Evolutionary conservation across 2,888 invertebrate species (phyloP), one percentile per base, ranked within the genome.

Genomic region (Xanthia togata): DNA sequence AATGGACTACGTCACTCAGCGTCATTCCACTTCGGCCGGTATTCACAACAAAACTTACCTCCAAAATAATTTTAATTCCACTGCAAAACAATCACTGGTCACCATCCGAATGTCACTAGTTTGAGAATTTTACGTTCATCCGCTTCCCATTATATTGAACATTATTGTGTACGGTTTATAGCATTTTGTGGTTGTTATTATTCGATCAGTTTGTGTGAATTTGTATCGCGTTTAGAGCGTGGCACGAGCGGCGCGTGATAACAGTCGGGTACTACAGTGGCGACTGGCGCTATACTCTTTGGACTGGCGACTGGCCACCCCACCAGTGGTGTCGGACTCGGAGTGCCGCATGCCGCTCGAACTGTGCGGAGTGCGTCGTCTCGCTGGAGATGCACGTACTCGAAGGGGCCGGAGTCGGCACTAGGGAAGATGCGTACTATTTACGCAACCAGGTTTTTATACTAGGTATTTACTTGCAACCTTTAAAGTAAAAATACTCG

Each of bases 1-100:
- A 90, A 89, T 89, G 73, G 62, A 83, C 79, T 76, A 79, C 74
- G 81, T 83, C 76, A 88, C 84, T 70, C 73, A 81, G 81, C 87
- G 84, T 88, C 89, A 90, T 88, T 88, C 85, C 83, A 88, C 73
- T 76, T 77, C 79, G 77, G 80, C 83, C 82, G 88, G 81, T 85
- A 89, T 87, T 87, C 86, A 90, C 87, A 90, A 90, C 90, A 91
- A 75, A 91, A 92, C 91, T 92, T 87, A 92, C 91, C 90, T 89
- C 87, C 85, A 84, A 90, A 90, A 90, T 86, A 81, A 84, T 87
- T 84, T 82, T 81, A 78, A 81, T 82, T 87, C 73, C 77, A 83
- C 80, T 62, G 77, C 71, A 78, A 77, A 88, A 88, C 79, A 87
- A 85, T 81, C 82, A 82, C 86, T 76, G 67, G 62, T 82, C 83